Percentiles rank a stretch among this genome's conserved stretches.
These are phyloP conservation scores for Argyrosomus regius DNA, from an alignment of 2,797 vertebrate genomes.

Conservation along the genomic window DNA sequence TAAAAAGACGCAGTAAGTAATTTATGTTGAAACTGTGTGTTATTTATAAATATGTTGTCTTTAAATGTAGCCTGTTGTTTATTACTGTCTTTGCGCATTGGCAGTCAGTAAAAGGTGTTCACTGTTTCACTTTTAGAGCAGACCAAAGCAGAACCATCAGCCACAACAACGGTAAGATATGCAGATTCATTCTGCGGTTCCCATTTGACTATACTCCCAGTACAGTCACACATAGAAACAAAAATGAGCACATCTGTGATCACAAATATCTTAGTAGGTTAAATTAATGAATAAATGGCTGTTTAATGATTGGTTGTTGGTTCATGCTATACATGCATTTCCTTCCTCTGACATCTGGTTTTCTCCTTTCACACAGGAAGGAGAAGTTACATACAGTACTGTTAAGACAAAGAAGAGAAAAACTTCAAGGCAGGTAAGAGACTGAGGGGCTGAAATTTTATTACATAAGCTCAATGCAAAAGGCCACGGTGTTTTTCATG, in stretches of 20 bases:
- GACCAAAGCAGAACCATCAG: constrained; percentile 3
- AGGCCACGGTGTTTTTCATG: no score
- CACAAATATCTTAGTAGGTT: no score
- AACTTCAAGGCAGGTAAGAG: constrained; percentile 7
- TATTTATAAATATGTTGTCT: background rate
- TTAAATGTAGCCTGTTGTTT: background rate
- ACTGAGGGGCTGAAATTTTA: background rate
- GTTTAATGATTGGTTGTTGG: background rate
- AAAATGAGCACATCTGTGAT: background rate
- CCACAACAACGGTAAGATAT: constrained; percentile 19
- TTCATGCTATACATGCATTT: background rate
- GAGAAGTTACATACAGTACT: background rate
- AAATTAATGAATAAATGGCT: background rate
- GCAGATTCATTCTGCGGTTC: background rate
- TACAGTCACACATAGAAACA: background rate
- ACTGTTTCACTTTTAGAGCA: constrained; percentile 40
- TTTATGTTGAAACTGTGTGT: background rate
- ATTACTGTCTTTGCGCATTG: background rate
- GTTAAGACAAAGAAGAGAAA: background rate
- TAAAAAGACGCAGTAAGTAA: constrained; percentile 58
- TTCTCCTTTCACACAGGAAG: constrained; percentile 8
- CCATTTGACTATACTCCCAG: background rate
- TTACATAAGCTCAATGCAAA: background rate
- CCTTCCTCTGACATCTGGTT: background rate
- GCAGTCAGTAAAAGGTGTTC: background rate